Base-by-base conservation (phyloP, 1,140 invertebrate species). In the Cardiocondyla obscurior region DNA sequence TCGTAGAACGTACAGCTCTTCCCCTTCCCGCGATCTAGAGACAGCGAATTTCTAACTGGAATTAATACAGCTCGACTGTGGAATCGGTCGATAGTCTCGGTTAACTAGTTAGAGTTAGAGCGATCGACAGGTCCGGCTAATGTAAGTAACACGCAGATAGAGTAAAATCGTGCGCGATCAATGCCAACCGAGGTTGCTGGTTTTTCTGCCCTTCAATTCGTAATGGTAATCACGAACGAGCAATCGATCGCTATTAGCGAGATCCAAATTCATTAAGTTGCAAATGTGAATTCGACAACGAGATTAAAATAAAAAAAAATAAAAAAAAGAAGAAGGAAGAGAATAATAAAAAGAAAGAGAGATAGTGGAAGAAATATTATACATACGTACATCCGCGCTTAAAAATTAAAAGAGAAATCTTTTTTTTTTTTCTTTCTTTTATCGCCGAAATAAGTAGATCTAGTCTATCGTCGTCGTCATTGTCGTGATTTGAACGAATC, bases 191-290 rank as follows among this genome's bases (percentile, higher is more conserved):
- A 79, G 46, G 74, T 77, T 67, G 60, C 44, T 60, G 44, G 30
- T 53, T 53, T n/a, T 49, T 28, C 39, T 22, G 22, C 8, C 33
- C 53, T 53, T 53, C 33, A 69, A 79, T 79, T 77, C 25, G 60
- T 77, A 77, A 77, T 77, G 60, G 16, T 30, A 39, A 51, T 46
- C 46, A n/a, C 62, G 62, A 67, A 30, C 28, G 49, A 39, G 25
- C 57, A 22, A 72, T 70, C 69, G 70, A 58, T 84, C 73, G 39
- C 62, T 36, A 77, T 60, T 39, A 70, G 55, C 5, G 30, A 7
- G 70, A 62, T 77, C 62, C 57, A 42, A 19, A n/a, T 55, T 60
- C 64, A 70, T 88, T 72, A 72, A 25, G 28, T 73, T n/a, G 16
- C n/a, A 51, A 19, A 36, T 65, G 19, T 42, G 46, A 73, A 81